phyloP scores from a whole-genome alignment of 2,888 invertebrate genomes.

The Pheosia gnoma region DNA sequence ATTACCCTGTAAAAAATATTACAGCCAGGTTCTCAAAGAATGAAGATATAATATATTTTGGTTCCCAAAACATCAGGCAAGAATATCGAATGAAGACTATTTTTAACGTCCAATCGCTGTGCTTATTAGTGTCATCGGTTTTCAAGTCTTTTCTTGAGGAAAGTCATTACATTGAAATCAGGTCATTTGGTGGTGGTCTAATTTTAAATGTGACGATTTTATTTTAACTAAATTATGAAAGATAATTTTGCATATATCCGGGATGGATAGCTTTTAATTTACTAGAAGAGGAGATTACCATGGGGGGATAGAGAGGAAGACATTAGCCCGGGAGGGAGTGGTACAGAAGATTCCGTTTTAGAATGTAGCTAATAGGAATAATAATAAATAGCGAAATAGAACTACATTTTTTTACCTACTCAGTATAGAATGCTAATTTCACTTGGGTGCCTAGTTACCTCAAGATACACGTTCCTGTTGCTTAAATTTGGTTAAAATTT shows the following conservation, averaged over 20 bases:
- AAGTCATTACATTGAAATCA: not conserved
- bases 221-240: not conserved
- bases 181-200: not conserved
- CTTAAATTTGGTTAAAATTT: slow-evolving; percentile 5
- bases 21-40: too few species aligned
- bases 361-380: not conserved
- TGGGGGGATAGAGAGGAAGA: not conserved
- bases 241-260: not conserved
- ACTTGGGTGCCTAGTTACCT: not conserved
- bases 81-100: not conserved
- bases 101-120: not conserved
- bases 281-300: not conserved
- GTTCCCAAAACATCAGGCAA: too few species aligned
- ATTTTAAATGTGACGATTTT: not conserved
- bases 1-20: too few species aligned
- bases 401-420: not conserved
- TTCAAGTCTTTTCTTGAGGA: not conserved
- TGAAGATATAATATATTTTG: too few species aligned
- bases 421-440: not conserved
- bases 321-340: not conserved
- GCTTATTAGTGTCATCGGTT: not conserved
- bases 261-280: not conserved
- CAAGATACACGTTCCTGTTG: not conserved
- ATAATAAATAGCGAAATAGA: not conserved
- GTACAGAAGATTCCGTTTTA: not conserved